phyloP scores from a whole-genome alignment of 2,113 vertebrate genomes.

The Ammodytes dubius region DNA sequence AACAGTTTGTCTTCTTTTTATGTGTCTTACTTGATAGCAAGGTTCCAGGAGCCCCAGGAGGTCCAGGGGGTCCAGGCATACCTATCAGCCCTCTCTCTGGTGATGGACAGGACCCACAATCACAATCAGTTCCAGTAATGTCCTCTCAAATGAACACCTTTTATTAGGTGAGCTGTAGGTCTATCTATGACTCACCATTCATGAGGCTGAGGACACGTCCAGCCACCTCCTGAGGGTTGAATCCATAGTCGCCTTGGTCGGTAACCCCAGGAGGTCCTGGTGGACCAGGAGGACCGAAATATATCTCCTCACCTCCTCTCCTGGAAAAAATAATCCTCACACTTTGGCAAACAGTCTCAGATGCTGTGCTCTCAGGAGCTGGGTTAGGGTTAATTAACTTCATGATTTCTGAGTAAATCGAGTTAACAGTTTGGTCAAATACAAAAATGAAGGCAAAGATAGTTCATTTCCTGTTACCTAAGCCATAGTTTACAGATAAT shows the following conservation, averaged over 20 bases:
- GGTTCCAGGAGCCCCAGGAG: constrained; percentile 88
- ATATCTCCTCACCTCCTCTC: constrained; percentile 89
- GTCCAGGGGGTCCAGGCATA: constrained; percentile 88
- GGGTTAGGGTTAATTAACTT: neutral
- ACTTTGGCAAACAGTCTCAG: neutral
- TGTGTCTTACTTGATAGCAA: constrained; percentile 84
- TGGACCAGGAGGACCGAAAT: constrained; percentile 85
- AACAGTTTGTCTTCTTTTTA: neutral
- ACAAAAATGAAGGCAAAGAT: neutral
- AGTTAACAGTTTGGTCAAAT: too few relatives aligned
- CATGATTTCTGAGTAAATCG: neutral
- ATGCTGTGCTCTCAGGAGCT: neutral
- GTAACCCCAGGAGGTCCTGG: constrained; percentile 87
- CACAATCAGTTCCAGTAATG: neutral
- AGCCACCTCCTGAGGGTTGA: constrained; percentile 89
- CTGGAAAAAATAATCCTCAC: constrained; percentile 72
- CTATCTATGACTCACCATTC: constrained; percentile 82
- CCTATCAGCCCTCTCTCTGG: constrained; percentile 84
- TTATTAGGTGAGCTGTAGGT: too few relatives aligned
- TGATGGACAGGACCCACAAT: constrained; percentile 11
- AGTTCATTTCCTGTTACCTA: neutral
- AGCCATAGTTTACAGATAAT: neutral
- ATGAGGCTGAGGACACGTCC: constrained; percentile 87
- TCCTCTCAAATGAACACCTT: neutral
- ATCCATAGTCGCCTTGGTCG: constrained; percentile 62